Evolutionary conservation across 1,140 invertebrate genomes (phyloP), one percentile per base, ranked within the genome.

Genomic region (Drosophila tristis): DNA sequence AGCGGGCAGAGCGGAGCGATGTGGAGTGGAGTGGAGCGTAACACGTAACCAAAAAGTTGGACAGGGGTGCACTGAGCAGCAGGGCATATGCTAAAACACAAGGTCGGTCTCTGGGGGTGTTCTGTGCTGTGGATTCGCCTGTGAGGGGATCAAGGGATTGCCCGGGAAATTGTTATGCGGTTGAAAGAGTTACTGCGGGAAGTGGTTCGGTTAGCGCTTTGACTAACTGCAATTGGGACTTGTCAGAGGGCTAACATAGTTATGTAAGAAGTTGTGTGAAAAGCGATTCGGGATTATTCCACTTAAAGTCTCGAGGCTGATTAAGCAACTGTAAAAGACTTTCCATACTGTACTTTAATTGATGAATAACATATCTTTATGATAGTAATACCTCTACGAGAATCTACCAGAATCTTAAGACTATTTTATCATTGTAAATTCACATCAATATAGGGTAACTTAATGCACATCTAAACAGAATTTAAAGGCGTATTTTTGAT

Each of bases 21-120:
- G 44, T 59, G 35, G 48, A 44, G 31, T 35, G 45, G 49, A 54
- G 42, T 23, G 13, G 65, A 58, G 44, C 62, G 8, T 23, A 71
- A 58, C 79, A 81, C 79, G 79, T 81, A 81, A 74, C 49, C 74
- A 78, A 81, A 74, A 78, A 67, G 45, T 82, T 82, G 45, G 47
- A 54, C 56, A 60, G 54, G 26, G 61, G 64, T 29, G 44, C 64
- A 31, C 57, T 54, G 76, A 51, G 56, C 26, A 9, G 7, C 48
- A n/a, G 44, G 26, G 35, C 26, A 39, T 23, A 70, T 70, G 67
- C 65, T 71, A 58, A 70, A 13, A 49, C 66, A 42, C 51, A 44
- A 50, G 53, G 65, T 68, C 66, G 63, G 50, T 70, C 67, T 58
- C 65, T 42, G 26, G 67, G 67, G 67, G 11, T 45, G 68, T 70